Base-by-base conservation (phyloP, 1,140 invertebrate species). In the Drosophila bocqueti region DNA sequence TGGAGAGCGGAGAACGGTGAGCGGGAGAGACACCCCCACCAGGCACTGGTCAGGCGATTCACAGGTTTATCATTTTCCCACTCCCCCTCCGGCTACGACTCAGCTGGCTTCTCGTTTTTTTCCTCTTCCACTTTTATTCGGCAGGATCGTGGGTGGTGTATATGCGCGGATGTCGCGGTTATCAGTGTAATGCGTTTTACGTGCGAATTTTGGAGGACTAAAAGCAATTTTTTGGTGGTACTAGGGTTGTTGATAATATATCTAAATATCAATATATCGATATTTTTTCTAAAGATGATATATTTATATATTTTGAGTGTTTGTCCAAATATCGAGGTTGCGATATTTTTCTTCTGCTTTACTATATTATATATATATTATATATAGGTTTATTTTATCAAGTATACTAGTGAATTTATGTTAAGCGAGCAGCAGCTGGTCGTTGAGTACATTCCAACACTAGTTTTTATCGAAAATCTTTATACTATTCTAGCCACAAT, bases 151-250 rank as follows among this genome's bases (percentile, higher is more conserved):
- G 31, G 38, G 34, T 38, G 42, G 61, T 47, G 21, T 66, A 65
- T 78, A 61, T 63, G 62, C 76, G 75, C 69, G 74, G 61, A 36
- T 74, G 49, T 69, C 52, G 52, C 26, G 65, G 29, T 49, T 49
- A 60, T 69, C 34, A 57, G 64, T 75, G 78, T 85, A 78, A 78
- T 85, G 82, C 82, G 82, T 85, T 85, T 85, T 85, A 85, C 60
- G 59, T 80, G 65, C 59, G 65, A 83, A 79, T 72, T 73, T 58
- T 24, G 36, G 45, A 71, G 67, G 67, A 71, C 31, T 67, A 67
- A 50, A 52, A 67, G 62, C 47, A 40, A 43, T 52, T 52, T 47
- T 73, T 73, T 73, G 66, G 68, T 72, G 68, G 68, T 72, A 69
- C 10, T 36, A 36, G 34, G 34, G 34, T 36, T 36, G 34, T 36